Evolutionary conservation across 2,113 vertebrate genomes (phyloP).

Genomic region (Hydropotes inermis): DNA sequence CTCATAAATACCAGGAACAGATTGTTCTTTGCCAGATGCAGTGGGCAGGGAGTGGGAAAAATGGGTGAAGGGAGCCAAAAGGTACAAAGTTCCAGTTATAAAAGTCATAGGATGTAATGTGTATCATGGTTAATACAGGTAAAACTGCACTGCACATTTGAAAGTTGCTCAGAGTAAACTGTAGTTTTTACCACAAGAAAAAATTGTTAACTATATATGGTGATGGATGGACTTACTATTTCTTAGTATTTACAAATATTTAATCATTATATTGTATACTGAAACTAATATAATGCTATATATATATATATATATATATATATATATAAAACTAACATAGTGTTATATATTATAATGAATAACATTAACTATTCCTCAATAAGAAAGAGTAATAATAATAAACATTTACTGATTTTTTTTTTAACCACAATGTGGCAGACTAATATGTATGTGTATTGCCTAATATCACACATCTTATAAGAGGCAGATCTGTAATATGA

Average conservation of each 20-base stretch:
- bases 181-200: background rate
- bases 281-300: background rate
- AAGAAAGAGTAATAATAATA: background rate
- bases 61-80: background rate
- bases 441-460: background rate
- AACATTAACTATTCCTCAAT: background rate
- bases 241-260: background rate
- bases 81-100: background rate
- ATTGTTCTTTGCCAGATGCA: background rate
- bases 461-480: background rate
- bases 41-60: background rate
- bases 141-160: background rate
- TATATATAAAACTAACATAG: background rate
- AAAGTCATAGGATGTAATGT: background rate
- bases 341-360: background rate
- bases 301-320: background rate
- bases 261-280: background rate
- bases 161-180: background rate
- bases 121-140: background rate
- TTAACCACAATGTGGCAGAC: background rate
- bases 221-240: background rate
- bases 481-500: background rate
- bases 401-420: background rate
- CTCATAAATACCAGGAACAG: background rate
- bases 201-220: background rate